These are phyloP conservation scores for Pterobdella sp. DNA, from an alignment of 2,888 invertebrate genomes.

Conservation along the genomic window DNA sequence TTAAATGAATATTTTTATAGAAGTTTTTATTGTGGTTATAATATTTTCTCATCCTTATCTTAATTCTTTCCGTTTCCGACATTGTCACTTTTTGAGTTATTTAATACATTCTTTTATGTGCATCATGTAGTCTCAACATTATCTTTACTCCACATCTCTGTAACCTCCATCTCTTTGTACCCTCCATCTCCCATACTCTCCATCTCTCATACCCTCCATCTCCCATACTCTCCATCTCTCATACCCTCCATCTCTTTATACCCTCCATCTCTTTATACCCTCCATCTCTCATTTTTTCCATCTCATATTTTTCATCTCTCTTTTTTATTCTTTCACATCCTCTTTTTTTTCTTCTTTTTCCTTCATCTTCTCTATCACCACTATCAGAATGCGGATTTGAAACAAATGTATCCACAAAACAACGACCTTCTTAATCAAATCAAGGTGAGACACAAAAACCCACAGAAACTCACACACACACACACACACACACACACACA, in stretches of 20 bases:
- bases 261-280: not conserved
- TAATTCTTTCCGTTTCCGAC: not conserved
- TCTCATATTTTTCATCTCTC: not conserved
- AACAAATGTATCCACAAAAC: conserved; percentile 37
- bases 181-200: not conserved
- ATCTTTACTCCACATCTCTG: not conserved
- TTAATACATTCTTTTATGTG: not conserved
- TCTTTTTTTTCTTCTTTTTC: not conserved
- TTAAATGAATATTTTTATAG: too few relatives aligned
- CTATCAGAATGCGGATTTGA: conserved; percentile 36
- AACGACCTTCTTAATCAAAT: conserved; percentile 37
- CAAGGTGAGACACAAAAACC: conserved; percentile 30
- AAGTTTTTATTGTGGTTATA: too few relatives aligned
- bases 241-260: not conserved
- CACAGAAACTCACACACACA: conserved; percentile 10
- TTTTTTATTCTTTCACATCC: not conserved
- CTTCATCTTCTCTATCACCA: not conserved
- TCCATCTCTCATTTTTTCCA: not conserved
- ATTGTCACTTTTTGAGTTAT: not conserved
- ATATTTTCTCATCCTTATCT: too few relatives aligned
- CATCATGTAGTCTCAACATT: not conserved
- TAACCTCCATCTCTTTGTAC: not conserved
- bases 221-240: not conserved
- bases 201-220: not conserved
- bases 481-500: conserved; percentile 14